Evolutionary conservation across 2,888 invertebrate genomes (phyloP).

Genomic region (Parapristionchus giblindavisi): DNA sequence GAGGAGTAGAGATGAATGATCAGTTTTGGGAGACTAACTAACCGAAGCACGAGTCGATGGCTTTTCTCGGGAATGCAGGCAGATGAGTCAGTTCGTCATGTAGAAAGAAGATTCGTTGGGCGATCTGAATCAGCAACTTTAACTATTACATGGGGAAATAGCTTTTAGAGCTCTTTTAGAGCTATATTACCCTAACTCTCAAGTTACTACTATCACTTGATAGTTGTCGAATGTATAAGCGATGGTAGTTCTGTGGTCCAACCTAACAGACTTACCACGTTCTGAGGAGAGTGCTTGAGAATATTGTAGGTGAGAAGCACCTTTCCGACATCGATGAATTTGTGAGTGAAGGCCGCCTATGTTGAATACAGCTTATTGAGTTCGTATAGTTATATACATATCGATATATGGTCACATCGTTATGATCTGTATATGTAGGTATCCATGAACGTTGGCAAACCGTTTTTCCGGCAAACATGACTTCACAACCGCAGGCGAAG

Average conservation of each 20-base stretch:
- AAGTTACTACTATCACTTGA: too few relatives aligned
- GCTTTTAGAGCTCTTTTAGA: too few relatives aligned
- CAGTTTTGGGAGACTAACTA: too few relatives aligned
- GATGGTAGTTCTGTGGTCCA: background rate
- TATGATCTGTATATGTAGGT: background rate
- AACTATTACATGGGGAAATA: conserved; percentile 35
- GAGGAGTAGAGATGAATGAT: background rate
- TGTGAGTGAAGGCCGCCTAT: conserved; percentile 81
- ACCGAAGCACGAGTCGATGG: conserved; percentile 90
- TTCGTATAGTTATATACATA: background rate
- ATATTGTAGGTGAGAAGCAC: conserved; percentile 73
- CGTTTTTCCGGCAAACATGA: too few relatives aligned
- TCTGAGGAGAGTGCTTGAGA: conserved; percentile 70
- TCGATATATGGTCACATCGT: background rate
- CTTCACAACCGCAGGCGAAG: too few relatives aligned
- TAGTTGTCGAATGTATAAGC: too few relatives aligned
- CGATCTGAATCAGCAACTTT: too few relatives aligned
- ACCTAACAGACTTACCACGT: conserved; percentile 56
- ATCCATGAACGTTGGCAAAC: too few relatives aligned
- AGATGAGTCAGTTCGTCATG: conserved; percentile 98
- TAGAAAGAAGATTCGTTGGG: conserved; percentile 94
- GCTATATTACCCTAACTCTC: too few relatives aligned
- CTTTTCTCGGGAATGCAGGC: conserved; percentile 96
- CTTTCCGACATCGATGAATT: conserved; percentile 97
- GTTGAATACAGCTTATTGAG: conserved; percentile 39